Base-by-base conservation (phyloP, 2,888 invertebrate genomes). In the Calliopum simillimum region DNA sequence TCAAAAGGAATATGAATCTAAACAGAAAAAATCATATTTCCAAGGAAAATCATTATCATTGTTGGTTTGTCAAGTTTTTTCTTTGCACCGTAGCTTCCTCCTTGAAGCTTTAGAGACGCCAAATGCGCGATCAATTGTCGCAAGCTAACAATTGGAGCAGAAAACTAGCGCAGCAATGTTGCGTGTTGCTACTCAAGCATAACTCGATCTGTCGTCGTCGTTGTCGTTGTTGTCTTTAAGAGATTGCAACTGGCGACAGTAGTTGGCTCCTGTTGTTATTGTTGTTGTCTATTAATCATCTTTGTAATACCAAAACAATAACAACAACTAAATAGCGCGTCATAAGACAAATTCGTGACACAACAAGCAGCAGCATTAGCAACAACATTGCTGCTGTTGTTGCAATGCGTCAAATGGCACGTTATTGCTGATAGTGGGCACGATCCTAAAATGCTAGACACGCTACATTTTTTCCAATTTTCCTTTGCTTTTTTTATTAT, bases 321-420 rank as follows among this genome's bases (percentile, higher is more conserved):
- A 63, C 47, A 11, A 47, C 25, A 33, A 33, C 14, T 23, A 23
- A 25, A 43, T 19, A 43, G 41, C 41, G 67, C 67, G 67, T 67
- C 67, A 59, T 58, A 23, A 58, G 58, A 67, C 67, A 67, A 67
- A 67, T 67, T 70, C 70, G 70, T 70, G 70, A 70, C 65, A 70
- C 41, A 70, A 59, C 51, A 49, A 51, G n/a, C 64, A 64, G 51
- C 59, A 58, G 65, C 69, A 65, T 19, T 33, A n/a, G 46, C 66
- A 33, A 47, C 19, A 23, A 55, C 53, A 21, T 66, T 44, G 43
- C 16, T 65, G 41, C 25, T 55, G 66, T 58, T 49, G 67, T 25
- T 58, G 58, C 19, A 41, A 67, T 67, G 67, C 67, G 67, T 67
- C 67, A 67, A 67, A 25, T 59, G 59, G 67, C 58, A 67, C 67